Percentiles rank a stretch among this genome's conserved stretches.
These are phyloP conservation scores for Bufo gargarizans DNA, from an alignment of 2,113 vertebrate genomes.

Conservation along the genomic window DNA sequence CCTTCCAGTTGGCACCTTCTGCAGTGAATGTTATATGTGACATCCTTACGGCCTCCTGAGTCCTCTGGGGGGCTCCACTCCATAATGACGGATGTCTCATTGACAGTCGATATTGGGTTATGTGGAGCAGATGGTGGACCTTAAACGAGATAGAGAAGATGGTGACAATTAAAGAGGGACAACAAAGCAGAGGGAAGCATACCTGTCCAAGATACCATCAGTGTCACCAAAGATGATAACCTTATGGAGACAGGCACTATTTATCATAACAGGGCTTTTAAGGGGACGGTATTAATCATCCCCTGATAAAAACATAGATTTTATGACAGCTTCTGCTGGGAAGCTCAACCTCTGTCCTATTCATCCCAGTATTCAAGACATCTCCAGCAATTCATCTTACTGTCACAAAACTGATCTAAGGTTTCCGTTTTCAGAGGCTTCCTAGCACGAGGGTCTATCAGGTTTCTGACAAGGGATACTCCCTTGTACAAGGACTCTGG, in stretches of 20 bases:
- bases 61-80: constrained; percentile 80
- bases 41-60: constrained; percentile 74
- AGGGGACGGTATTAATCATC: constrained; percentile 52
- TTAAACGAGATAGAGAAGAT: constrained; percentile 56
- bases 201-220: constrained; percentile 37
- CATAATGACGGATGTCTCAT: constrained; percentile 80
- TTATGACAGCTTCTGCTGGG: constrained; percentile 54
- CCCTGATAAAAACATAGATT: constrained; percentile 52
- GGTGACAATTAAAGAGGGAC: constrained; percentile 35
- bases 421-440: constrained; percentile 35
- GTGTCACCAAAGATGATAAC: constrained; percentile 49
- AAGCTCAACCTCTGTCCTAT: constrained; percentile 47
- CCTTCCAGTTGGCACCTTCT: constrained; percentile 72
- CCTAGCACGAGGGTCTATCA: constrained; percentile 22
- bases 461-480: constrained; percentile 41
- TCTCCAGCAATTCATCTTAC: constrained; percentile 48
- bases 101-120: constrained; percentile 78
- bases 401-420: constrained; percentile 48
- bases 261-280: constrained; percentile 56
- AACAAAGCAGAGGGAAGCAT: background rate
- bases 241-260: constrained; percentile 45
- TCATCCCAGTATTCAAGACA: constrained; percentile 22
- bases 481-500: constrained; percentile 34
- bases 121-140: constrained; percentile 79
- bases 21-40: constrained; percentile 79